phyloP scores from a whole-genome alignment of 2,797 vertebrate genomes.

The Aselliscus stoliczkanus region DNA sequence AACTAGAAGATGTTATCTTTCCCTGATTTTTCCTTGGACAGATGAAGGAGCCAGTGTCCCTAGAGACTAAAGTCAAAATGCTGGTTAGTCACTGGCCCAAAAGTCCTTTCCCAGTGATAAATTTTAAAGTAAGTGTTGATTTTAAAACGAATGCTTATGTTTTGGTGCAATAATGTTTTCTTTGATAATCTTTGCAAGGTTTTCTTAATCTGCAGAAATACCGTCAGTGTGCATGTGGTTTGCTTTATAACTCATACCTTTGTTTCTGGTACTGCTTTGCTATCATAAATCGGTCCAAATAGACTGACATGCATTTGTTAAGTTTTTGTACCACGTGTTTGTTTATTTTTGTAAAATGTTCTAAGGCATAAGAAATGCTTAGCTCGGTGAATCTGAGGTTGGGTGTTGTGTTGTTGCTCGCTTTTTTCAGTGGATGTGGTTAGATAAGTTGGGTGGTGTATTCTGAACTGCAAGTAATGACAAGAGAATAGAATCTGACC shows the following conservation, averaged over 20 bases:
- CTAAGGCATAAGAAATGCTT: constrained; percentile 11
- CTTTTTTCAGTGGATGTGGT: constrained; percentile 34
- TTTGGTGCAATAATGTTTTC: not conserved
- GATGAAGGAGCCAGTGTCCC: not conserved
- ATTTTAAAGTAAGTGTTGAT: not conserved
- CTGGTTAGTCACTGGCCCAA: not conserved
- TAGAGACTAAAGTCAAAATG: not conserved
- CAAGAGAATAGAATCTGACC: not conserved
- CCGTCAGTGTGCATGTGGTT: not conserved
- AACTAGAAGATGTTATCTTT: not conserved
- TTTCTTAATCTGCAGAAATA: constrained; percentile 42
- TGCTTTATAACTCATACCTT: constrained; percentile 40
- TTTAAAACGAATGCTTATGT: not conserved
- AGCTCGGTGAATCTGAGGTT: constrained; percentile 4
- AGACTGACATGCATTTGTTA: constrained; percentile 40
- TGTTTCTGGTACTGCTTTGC: constrained; percentile 22
- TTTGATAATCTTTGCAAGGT: not conserved
- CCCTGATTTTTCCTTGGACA: not conserved
- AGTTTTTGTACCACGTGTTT: constrained; percentile 23
- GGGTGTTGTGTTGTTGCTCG: not conserved
- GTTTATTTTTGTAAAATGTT: constrained; percentile 49
- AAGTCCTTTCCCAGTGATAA: not conserved
- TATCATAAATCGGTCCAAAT: constrained; percentile 24
- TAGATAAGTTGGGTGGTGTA: constrained; percentile 1
- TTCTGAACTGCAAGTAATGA: not conserved